These are phyloP conservation scores for Formica aserva DNA, from an alignment of 2,888 invertebrate genomes.

Conservation along the genomic window DNA sequence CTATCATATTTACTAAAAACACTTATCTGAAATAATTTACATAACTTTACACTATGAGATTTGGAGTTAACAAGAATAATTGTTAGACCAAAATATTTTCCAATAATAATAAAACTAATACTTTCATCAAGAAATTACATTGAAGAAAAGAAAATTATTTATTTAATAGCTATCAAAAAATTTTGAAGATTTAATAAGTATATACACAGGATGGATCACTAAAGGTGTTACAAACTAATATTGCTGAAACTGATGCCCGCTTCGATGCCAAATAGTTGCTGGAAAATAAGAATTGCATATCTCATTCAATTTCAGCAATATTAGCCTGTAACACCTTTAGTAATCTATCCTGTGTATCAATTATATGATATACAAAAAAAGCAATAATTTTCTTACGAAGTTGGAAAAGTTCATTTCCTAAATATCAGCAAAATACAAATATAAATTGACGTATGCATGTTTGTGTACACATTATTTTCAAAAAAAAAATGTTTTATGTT, in stretches of 20 bases:
- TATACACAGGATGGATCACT: no score
- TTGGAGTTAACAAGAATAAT: background rate
- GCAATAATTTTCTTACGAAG: background rate
- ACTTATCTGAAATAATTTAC: conserved; percentile 19
- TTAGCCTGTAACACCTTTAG: no score
- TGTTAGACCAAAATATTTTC: background rate
- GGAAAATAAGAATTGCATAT: no score
- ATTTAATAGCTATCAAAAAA: background rate
- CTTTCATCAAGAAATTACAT: background rate
- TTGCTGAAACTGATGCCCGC: no score
- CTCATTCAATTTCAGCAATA: no score
- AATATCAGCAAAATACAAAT: background rate
- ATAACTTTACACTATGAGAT: conserved; percentile 11
- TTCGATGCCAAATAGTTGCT: no score
- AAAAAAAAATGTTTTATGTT: background rate
- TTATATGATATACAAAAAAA: background rate
- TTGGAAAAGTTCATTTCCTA: conserved; percentile 1
- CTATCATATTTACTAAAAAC: conserved; percentile 14
- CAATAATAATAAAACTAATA: background rate
- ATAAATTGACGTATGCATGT: background rate
- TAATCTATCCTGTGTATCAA: background rate
- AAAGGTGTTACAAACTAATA: no score
- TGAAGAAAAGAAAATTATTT: conserved; percentile 1
- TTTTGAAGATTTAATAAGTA: background rate
- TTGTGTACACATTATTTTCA: background rate